Base-by-base conservation (phyloP, 1,140 invertebrate species). In the Orchestia grillus region DNA sequence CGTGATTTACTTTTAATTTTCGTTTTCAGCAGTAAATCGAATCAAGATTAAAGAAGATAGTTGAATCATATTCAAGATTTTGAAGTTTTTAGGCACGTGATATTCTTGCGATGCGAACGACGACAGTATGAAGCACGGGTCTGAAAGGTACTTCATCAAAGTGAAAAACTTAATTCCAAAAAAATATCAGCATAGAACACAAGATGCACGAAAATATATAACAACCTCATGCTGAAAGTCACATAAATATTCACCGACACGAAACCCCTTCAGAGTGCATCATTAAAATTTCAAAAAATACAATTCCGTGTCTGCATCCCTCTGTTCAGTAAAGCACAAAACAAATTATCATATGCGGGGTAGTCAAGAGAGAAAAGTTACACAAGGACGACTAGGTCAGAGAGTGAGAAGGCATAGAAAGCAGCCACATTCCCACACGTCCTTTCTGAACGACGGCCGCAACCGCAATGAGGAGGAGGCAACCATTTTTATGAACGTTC, bases 401-500 rank as follows among this genome's bases (percentile, higher is more conserved):
- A 15, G 36, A 77, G 62, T 77, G 62, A 77, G 62, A 77, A 36
- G 62, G 62, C 62, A 77, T 77, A 77, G 62, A 77, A 36, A 77
- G 62, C 62, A 23, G 62, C 62, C 28, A 3, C 11, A 77, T 77
- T 77, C 62, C 36, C 88, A 11, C 87, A 87, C 88, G 43, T 44
- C 88, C 41, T 90, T 41, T 11, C 88, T 36, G 88, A 41, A 90
- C 88, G 88, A 36, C 43, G 88, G 88, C 88, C 36, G 88, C 41
- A 90, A 90, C 88, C 88, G 41, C 88, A 90, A 90, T 90, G 88
- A 90, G 41, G 36, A 23, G 88, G 3, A 90, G 36, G 88, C 88
- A 6, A 44, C 88, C 88, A 42, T 90, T 44, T 90, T n/a, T n/a
- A n/a, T n/a, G n/a, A n/a, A n/a, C n/a, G n/a, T n/a, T n/a, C n/a